phyloP scores from a whole-genome alignment of 2,797 vertebrate genomes.

The Tachyglossus aculeatus region DNA sequence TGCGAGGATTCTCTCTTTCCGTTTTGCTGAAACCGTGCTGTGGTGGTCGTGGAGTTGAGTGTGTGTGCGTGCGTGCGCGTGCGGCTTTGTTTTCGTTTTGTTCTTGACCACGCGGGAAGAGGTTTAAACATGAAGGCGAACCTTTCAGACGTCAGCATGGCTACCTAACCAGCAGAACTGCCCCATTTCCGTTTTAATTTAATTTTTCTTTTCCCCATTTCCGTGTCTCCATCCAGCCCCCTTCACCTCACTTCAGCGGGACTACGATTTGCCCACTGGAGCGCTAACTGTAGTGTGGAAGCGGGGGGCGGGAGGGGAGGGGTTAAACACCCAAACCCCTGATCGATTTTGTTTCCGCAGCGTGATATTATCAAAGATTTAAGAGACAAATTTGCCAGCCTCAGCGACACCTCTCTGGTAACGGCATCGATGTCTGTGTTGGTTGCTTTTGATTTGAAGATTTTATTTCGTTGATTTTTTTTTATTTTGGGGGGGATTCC shows the following conservation, averaged over 20 bases:
- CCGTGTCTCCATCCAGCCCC: slow-evolving; percentile 74
- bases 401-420: slow-evolving; percentile 82
- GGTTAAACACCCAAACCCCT: no score
- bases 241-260: slow-evolving; percentile 70
- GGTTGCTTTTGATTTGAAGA: slow-evolving; percentile 79
- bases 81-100: slow-evolving; percentile 63
- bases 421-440: slow-evolving; percentile 81
- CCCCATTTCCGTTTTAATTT: no score
- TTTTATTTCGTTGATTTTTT: no score
- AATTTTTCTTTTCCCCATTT: slow-evolving; percentile 57
- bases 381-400: slow-evolving; percentile 82
- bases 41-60: slow-evolving; percentile 60
- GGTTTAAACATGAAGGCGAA: slow-evolving; percentile 81
- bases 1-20: slow-evolving; percentile 42
- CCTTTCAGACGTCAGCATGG: slow-evolving; percentile 71
- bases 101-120: slow-evolving; percentile 75
- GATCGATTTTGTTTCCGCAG: slow-evolving; percentile 83
- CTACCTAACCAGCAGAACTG: slow-evolving; percentile 72
- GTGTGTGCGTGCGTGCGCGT: slow-evolving; percentile 33
- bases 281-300: slow-evolving; percentile 69
- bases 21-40: slow-evolving; percentile 48
- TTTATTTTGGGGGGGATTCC: no score
- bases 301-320: no score
- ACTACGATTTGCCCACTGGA: slow-evolving; percentile 68
- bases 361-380: slow-evolving; percentile 83